Evolutionary conservation across 2,888 invertebrate genomes (phyloP).

Genomic region (Chloroclysta siterata): DNA sequence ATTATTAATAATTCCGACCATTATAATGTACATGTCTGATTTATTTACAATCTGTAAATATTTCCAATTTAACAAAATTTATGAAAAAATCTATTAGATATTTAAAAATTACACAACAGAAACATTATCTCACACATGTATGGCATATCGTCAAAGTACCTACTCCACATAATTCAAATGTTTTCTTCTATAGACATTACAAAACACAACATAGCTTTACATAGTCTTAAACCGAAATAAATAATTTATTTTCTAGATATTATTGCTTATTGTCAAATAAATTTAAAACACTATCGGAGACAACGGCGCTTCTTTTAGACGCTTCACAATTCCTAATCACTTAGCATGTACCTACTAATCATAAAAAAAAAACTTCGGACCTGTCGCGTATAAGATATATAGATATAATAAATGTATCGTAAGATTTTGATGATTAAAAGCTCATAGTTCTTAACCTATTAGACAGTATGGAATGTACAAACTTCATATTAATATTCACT

Average conservation of each 20-base stretch:
- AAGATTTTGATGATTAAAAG: constrained; percentile 10
- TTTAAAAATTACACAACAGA: constrained; percentile 75
- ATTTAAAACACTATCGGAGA: constrained; percentile 63
- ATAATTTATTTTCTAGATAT: constrained; percentile 78
- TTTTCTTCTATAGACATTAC: constrained; percentile 74
- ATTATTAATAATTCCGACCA: constrained; percentile 30
- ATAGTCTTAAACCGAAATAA: constrained; percentile 83
- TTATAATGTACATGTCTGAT: constrained; percentile 37
- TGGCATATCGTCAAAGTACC: constrained; percentile 77
- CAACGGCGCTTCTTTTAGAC: constrained; percentile 39
- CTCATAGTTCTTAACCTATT: constrained; percentile 31
- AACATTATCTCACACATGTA: constrained; percentile 80
- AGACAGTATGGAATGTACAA: constrained; percentile 53
- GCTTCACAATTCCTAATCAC: constrained; percentile 64
- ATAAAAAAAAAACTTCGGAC: constrained; percentile 53
- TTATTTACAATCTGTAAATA: constrained; percentile 43
- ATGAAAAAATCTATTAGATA: constrained; percentile 57
- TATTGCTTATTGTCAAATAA: constrained; percentile 82
- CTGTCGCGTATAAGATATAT: constrained; percentile 40
- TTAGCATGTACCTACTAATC: constrained; percentile 71
- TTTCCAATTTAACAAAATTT: constrained; percentile 36
- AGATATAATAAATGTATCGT: constrained; percentile 11
- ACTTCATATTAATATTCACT: constrained; percentile 40
- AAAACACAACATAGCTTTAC: constrained; percentile 83
- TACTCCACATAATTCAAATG: constrained; percentile 63